Conservation (phyloP, 2,888 invertebrate species). For the Agrotis clavis region DNA sequence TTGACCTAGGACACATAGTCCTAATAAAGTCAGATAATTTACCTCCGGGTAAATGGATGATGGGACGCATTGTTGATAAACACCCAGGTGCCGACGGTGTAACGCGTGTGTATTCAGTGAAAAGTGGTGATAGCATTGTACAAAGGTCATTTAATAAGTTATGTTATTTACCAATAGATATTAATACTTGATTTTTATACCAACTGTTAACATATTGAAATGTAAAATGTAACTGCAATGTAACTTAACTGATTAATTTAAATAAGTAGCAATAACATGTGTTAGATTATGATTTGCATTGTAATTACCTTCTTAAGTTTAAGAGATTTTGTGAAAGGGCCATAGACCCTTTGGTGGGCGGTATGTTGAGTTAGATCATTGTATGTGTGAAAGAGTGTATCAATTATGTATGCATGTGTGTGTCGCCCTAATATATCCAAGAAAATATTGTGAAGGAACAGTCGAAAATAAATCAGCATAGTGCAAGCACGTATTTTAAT, state of each 20-base stretch:
- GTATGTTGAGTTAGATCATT: neutral
- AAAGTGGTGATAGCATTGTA: no score
- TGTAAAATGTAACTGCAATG: no score
- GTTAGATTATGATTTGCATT: no score
- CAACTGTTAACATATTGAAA: no score
- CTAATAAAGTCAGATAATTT: constrained; percentile 57
- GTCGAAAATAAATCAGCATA: no score
- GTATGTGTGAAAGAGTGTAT: neutral
- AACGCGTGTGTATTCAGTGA: constrained; percentile 59
- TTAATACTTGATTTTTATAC: neutral
- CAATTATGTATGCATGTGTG: constrained; percentile 3
- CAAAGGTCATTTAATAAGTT: no score
- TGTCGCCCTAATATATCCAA: neutral
- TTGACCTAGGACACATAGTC: constrained; percentile 60
- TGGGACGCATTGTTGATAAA: constrained; percentile 58
- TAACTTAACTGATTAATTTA: neutral
- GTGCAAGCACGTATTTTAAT: no score
- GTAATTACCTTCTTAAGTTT: neutral
- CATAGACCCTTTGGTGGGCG: constrained; percentile 6
- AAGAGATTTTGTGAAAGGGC: constrained; percentile 1
- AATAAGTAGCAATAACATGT: neutral
- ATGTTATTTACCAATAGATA: constrained; percentile 49
- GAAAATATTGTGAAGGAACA: no score
- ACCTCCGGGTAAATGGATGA: constrained; percentile 59
- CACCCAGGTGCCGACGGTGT: constrained; percentile 57